Evolutionary conservation across 2,888 invertebrate species (phyloP), one percentile per base, ranked within the genome.

Genomic region (Acrobasis repandana): DNA sequence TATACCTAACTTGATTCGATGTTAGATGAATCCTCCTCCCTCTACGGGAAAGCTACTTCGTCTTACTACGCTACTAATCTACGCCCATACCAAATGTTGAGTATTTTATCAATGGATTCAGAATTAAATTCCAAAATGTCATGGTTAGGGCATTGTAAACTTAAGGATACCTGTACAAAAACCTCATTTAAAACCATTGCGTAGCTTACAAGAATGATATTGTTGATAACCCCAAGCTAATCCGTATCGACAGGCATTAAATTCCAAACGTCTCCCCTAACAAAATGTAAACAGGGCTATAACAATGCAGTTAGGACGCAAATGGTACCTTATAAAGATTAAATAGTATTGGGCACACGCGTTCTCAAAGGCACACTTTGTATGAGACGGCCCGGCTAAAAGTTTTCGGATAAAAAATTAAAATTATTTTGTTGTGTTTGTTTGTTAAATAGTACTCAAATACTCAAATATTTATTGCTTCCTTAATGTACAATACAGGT

Each of bases 291-390:
- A 76, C 58, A 65, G 73, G 65, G 75, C 71, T 80, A 76, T 76
- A 78, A 83, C 83, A 78, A 79, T 58, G 63, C 66, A 70, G 65
- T 65, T 71, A 65, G 65, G 75, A 66, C 65, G 66, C 77, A 77
- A 77, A 76, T 80, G 81, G 77, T 78, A 75, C 74, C 77, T 78
- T 70, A 76, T 81, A 77, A 76, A 84, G 83, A 88, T 85, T 86
- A 85, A 86, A 83, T 80, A 82, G 85, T 83, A 82, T 81, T 76
- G 73, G 67, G 67, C 74, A 69, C 76, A 75, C 71, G 72, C 67
- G 68, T 67, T 79, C 85, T 86, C 88, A 79, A 80, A 86, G 87
- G 85, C 82, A 76, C 82, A 81, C 81, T 88, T 84, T 52, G 66
- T 69, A 73, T 74, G 73, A 72, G 65, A n/a, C n/a, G n/a, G n/a